Percentiles rank a stretch among this genome's conserved stretches.
Evolutionary conservation across 2,113 vertebrate species (phyloP).

Genomic region (Callospermophilus lateralis): DNA sequence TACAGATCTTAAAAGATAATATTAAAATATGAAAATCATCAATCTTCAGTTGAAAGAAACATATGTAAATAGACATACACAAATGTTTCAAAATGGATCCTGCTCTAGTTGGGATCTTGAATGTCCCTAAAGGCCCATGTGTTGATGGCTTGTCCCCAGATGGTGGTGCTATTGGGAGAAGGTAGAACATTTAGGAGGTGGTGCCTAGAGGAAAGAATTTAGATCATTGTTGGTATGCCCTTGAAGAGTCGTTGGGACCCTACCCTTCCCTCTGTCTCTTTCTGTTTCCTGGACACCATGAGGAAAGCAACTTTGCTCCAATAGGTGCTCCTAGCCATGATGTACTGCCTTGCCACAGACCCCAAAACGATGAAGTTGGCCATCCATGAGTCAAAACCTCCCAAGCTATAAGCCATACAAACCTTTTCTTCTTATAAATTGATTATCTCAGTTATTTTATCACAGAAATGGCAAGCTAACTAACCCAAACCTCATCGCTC

Average conservation of each 20-base stretch:
- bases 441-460: not conserved
- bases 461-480: not conserved
- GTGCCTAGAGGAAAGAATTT: not conserved
- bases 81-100: not conserved
- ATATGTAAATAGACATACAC: not conserved
- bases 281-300: not conserved
- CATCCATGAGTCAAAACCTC: not conserved
- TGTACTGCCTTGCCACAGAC: not conserved
- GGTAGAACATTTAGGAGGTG: not conserved
- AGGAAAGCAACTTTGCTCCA: rapidly evolving
- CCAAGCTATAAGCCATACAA: not conserved
- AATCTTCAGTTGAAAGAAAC: not conserved
- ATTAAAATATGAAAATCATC: not conserved
- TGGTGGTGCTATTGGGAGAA: not conserved
- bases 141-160: not conserved
- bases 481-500: not conserved
- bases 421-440: not conserved
- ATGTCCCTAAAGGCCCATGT: not conserved
- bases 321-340: not conserved
- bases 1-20: not conserved
- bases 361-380: no score
- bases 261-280: not conserved
- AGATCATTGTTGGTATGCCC: not conserved
- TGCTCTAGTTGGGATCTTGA: not conserved
- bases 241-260: not conserved